A percentile compares a stretch with the other conserved stretches of the same genome.
These are phyloP conservation scores for Caenorhabditis sulstoni DNA, from an alignment of 2,888 invertebrate species.

Conservation along the genomic window DNA sequence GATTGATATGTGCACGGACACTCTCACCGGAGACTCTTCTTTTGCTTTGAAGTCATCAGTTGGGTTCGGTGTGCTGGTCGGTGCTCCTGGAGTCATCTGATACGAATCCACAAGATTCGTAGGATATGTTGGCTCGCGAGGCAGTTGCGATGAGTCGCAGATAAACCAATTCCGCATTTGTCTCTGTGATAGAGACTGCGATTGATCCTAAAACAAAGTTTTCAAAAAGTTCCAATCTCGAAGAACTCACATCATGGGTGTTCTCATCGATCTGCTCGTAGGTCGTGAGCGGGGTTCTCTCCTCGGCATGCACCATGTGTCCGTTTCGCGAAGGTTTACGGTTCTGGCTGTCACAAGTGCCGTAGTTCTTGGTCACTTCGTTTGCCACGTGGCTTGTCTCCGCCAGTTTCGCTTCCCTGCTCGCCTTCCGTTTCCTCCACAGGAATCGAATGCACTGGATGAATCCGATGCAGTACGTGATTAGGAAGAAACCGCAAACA, in stretches of 20 bases:
- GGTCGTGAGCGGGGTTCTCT: conserved; percentile 46
- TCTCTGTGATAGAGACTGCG: conserved; percentile 62
- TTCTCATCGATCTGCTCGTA: conserved; percentile 56
- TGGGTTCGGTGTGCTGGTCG: conserved; percentile 29
- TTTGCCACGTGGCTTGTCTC: conserved; percentile 39
- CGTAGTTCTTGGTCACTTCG: conserved; percentile 49
- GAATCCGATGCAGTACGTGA: conserved; percentile 71
- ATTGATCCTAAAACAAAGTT: conserved; percentile 44
- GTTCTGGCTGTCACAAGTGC: conserved; percentile 41
- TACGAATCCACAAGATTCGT: conserved; percentile 44
- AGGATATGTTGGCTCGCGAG: conserved; percentile 70
- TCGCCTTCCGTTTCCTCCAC: conserved; percentile 18
- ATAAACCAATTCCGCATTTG: conserved; percentile 75
- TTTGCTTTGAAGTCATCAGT: conserved; percentile 26
- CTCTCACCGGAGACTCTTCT: conserved; percentile 52
- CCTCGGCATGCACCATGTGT: conserved; percentile 46
- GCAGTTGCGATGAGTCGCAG: conserved; percentile 78
- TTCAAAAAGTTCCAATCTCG: not conserved
- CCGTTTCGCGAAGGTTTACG: conserved; percentile 54
- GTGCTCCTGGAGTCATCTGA: conserved; percentile 25
- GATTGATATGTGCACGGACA: not conserved
- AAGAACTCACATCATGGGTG: conserved; percentile 27
- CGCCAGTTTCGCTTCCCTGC: conserved; percentile 29
- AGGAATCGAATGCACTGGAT: conserved; percentile 54
- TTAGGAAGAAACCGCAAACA: conserved; percentile 64